Evolutionary conservation across 1,140 invertebrate species (phyloP).

Genomic region (Brachionus sp.): DNA sequence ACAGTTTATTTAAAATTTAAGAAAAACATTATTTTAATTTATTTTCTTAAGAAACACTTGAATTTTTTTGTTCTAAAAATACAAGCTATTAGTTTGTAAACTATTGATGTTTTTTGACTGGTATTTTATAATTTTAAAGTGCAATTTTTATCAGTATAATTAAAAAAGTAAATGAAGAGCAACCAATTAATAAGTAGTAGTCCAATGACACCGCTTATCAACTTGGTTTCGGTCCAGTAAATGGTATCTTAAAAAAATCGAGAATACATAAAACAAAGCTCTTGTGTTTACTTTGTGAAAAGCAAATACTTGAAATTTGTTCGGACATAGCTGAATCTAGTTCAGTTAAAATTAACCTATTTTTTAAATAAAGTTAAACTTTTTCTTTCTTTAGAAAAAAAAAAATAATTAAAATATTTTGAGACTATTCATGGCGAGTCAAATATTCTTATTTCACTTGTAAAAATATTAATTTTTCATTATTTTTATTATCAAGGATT

Average conservation of each 20-base stretch:
- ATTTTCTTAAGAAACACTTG: neutral
- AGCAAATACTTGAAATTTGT: neutral
- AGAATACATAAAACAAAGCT: neutral
- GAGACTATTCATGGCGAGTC: neutral
- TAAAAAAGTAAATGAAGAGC: neutral
- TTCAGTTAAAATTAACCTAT: conserved; percentile 30
- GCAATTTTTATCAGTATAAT: neutral
- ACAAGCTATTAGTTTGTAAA: neutral
- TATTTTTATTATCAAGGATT: neutral
- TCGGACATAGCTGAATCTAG: conserved; percentile 10
- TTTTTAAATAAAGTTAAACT: neutral
- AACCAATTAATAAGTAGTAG: neutral
- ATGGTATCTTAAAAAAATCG: neutral
- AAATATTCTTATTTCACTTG: neutral
- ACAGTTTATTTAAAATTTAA: neutral
- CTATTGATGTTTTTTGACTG: neutral
- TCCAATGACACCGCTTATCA: neutral
- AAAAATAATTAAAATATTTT: neutral
- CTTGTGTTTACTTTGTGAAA: neutral
- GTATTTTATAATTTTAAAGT: neutral
- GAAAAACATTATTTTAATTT: neutral
- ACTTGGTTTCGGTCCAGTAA: neutral
- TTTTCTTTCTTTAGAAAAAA: neutral
- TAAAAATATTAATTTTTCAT: neutral
- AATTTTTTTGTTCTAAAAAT: neutral